Conservation (phyloP, 2,113 vertebrate genomes). For the Heptranchias perlo region DNA sequence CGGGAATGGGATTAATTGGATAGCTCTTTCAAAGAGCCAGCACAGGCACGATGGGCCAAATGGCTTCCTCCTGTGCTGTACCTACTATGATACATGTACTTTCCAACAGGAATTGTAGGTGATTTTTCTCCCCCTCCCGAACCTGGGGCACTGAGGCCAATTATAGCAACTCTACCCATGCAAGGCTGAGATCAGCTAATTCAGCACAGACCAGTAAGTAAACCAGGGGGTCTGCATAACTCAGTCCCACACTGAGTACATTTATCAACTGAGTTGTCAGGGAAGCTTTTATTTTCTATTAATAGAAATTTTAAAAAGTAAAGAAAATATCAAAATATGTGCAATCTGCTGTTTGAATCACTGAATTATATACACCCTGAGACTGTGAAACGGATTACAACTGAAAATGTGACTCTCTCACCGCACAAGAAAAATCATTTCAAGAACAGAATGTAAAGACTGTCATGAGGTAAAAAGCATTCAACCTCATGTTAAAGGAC, state of each 20-base stretch:
- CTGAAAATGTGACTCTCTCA: background rate
- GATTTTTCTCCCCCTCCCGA: background rate
- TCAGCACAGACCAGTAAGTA: background rate
- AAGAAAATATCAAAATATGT: background rate
- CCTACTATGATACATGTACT: no score
- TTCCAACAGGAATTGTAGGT: background rate
- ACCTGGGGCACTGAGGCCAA: background rate
- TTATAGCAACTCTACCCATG: background rate
- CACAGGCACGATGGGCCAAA: no score
- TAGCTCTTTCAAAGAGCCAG: no score
- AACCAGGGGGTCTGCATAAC: background rate
- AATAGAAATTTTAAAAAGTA: background rate
- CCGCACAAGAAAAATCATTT: background rate
- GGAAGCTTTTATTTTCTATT: background rate
- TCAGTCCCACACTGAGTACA: background rate
- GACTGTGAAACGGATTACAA: background rate
- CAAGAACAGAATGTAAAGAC: background rate
- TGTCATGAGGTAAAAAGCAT: background rate
- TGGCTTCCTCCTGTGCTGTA: no score
- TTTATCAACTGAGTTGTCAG: background rate
- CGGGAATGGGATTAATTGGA: no score
- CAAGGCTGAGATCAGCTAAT: background rate
- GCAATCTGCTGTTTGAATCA: background rate
- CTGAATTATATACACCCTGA: background rate
- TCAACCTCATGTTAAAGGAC: background rate